Conservation (phyloP, 2,888 invertebrate species). For the Andrena haemorrhoa region DNA sequence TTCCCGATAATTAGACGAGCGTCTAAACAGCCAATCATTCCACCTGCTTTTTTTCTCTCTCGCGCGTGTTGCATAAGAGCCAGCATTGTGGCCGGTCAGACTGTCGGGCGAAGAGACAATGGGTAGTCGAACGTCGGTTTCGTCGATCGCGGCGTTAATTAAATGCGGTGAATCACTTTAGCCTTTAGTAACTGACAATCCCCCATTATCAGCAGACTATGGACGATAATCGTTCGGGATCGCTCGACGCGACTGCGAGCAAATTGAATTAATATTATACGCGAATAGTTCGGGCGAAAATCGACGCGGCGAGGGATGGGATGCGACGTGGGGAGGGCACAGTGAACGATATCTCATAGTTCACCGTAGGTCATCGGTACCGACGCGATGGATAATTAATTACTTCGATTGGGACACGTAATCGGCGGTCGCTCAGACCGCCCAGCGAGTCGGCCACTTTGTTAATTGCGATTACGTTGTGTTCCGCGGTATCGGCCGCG, state of each 20-base stretch:
- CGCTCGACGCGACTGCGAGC: constrained; percentile 10
- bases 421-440: constrained; percentile 33
- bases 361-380: constrained; percentile 17
- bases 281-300: background rate
- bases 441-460: constrained; percentile 43
- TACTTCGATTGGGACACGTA: constrained; percentile 65
- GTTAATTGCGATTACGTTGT: constrained; percentile 62
- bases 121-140: background rate
- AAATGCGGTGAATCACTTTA: constrained; percentile 19
- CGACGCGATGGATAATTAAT: constrained; percentile 64
- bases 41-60: no score
- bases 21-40: background rate
- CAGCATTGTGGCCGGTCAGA: background rate
- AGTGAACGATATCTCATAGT: constrained; percentile 32
- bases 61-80: no score
- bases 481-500: constrained; percentile 24
- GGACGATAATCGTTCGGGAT: constrained; percentile 42
- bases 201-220: constrained; percentile 29
- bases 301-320: background rate
- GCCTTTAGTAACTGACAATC: constrained; percentile 46
- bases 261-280: constrained; percentile 65
- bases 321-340: background rate
- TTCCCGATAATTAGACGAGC: background rate
- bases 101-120: background rate
- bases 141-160: constrained; percentile 37